phyloP scores from a whole-genome alignment of 1,140 invertebrate genomes.

The Tribolium madens region DNA sequence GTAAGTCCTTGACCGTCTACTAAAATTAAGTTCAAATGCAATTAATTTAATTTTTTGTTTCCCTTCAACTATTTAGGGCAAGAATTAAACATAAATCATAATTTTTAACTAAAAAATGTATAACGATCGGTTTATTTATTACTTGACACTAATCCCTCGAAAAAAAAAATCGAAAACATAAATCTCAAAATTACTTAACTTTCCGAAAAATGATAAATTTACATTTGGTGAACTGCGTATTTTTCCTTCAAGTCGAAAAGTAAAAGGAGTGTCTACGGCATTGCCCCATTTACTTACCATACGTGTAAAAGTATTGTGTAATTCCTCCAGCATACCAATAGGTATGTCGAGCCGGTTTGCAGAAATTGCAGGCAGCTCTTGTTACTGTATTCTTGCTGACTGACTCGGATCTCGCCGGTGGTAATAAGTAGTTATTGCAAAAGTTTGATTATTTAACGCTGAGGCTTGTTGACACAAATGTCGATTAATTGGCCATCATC shows the following conservation, averaged over 20 bases:
- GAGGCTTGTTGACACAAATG: not conserved
- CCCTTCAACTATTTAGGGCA: not conserved
- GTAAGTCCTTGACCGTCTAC: not conserved
- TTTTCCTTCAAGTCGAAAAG: conserved; percentile 13
- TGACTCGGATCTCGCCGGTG: not conserved
- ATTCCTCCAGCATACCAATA: conserved; percentile 17
- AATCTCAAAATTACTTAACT: not conserved
- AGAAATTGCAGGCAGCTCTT: not conserved
- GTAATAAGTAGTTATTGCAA: not conserved
- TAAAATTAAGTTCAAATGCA: not conserved
- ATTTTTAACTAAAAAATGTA: not conserved
- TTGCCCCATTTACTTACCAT: conserved; percentile 16
- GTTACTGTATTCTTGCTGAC: not conserved
- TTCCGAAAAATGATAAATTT: not conserved
- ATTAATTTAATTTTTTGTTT: not conserved
- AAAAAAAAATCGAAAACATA: not conserved
- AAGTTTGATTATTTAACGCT: not conserved
- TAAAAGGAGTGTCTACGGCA: conserved; percentile 31
- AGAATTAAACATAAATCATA: not conserved
- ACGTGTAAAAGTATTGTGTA: conserved; percentile 14
- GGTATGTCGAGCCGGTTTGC: not conserved
- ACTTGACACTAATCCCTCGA: not conserved
- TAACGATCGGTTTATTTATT: not conserved
- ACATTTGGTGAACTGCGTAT: not conserved
- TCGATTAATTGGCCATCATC: not conserved